Evolutionary conservation across 1,140 invertebrate genomes (phyloP).

Genomic region (Drosophila azteca): DNA sequence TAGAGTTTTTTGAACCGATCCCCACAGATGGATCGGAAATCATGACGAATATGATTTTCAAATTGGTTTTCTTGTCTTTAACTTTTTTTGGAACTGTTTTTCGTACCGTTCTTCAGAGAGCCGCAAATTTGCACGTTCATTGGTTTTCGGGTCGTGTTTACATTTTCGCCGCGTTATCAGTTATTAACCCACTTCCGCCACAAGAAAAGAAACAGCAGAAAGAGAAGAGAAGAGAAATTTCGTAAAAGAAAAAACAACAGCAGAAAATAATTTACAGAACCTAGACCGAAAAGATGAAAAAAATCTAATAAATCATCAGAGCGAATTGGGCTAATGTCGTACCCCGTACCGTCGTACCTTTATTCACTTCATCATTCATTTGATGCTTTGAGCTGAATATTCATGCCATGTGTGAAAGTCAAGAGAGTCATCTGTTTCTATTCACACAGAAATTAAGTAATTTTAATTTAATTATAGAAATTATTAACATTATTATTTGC

Average conservation of each 20-base stretch:
- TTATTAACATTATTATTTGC: constrained; percentile 60
- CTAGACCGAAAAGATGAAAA: constrained; percentile 60
- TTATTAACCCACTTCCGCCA: constrained; percentile 77
- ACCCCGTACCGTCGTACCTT: too few species aligned
- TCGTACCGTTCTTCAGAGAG: constrained; percentile 33
- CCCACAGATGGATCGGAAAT: neutral
- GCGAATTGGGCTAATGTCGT: constrained; percentile 75
- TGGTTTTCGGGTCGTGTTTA: constrained; percentile 50
- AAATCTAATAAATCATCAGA: constrained; percentile 74
- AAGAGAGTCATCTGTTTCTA: constrained; percentile 28
- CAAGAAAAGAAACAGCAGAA: constrained; percentile 20
- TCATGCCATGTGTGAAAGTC: constrained; percentile 59
- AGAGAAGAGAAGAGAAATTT: constrained; percentile 55
- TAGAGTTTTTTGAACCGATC: neutral
- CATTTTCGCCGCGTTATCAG: constrained; percentile 70
- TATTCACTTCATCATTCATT: constrained; percentile 37
- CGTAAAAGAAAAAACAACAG: constrained; percentile 19
- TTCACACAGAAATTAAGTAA: constrained; percentile 60
- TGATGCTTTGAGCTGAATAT: constrained; percentile 21
- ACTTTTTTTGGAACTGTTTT: constrained; percentile 1
- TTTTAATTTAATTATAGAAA: constrained; percentile 68
- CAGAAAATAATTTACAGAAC: constrained; percentile 69
- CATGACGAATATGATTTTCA: neutral
- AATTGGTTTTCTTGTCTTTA: neutral
- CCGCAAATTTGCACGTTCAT: constrained; percentile 53